Percentiles rank a stretch among this genome's conserved stretches.
These are phyloP conservation scores for Troilus luridus DNA, from an alignment of 2,888 invertebrate species.

Conservation along the genomic window DNA sequence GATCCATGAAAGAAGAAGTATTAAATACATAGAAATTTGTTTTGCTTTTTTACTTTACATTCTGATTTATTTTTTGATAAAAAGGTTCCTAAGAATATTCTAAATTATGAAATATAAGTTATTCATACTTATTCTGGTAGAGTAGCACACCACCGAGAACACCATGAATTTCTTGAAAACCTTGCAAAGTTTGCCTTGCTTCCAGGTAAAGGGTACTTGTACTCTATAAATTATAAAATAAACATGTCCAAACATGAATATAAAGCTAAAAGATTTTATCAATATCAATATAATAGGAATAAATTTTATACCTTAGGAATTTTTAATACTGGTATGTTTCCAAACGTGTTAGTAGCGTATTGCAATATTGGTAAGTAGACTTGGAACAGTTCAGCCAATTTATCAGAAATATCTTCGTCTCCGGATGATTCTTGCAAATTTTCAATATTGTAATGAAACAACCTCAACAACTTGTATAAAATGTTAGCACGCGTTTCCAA, in stretches of 20 bases:
- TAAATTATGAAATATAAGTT: background rate
- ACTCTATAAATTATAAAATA: conserved; percentile 75
- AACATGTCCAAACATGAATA: background rate
- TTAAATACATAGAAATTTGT: too few relatives aligned
- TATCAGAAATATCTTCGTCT: conserved; percentile 77
- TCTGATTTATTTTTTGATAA: too few relatives aligned
- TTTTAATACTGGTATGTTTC: conserved; percentile 84
- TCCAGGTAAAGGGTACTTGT: conserved; percentile 89
- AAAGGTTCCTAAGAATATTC: too few relatives aligned
- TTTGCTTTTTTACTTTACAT: too few relatives aligned
- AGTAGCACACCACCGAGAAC: conserved; percentile 88
- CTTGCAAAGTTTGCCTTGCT: conserved; percentile 87
- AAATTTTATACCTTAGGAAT: conserved; percentile 80
- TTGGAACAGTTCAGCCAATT: conserved; percentile 88
- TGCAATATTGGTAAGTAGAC: conserved; percentile 90
- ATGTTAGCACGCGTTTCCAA: conserved; percentile 84
- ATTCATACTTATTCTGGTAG: conserved; percentile 88
- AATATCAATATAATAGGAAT: background rate
- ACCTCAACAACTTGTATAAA: conserved; percentile 82
- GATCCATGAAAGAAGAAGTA: too few relatives aligned
- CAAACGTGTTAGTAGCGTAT: conserved; percentile 87
- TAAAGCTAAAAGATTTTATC: conserved; percentile 4
- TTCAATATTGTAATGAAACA: conserved; percentile 89
- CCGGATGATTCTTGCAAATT: conserved; percentile 70
- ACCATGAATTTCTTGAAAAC: conserved; percentile 83